Conservation (phyloP, 64 coral and sea anemone species). For the Montipora sp. region DNA sequence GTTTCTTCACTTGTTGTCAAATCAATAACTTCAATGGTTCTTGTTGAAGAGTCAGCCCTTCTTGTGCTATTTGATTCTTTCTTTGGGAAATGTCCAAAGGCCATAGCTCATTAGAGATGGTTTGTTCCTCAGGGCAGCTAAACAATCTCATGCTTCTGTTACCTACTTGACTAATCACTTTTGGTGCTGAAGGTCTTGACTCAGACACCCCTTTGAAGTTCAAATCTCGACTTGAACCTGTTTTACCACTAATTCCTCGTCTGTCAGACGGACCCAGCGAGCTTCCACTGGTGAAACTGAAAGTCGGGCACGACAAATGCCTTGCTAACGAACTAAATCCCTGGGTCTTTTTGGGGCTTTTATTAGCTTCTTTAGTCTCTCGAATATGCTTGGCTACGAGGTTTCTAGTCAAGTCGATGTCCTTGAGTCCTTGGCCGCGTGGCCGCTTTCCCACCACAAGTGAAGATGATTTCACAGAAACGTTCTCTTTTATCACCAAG, state of each 20-base stretch:
- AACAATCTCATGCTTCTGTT: not conserved
- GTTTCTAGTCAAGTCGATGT: conserved; percentile 77
- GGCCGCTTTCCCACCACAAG: conserved; percentile 75
- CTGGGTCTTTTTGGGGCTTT: conserved; percentile 46
- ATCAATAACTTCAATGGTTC: conserved; percentile 17
- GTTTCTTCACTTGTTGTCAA: not conserved
- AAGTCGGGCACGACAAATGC: conserved; percentile 54
- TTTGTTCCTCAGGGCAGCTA: conserved; percentile 2
- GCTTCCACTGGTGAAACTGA: not conserved
- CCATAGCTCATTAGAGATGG: not conserved
- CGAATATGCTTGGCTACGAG: conserved; percentile 58
- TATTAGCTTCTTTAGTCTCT: conserved; percentile 71
- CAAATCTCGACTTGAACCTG: conserved; percentile 7
- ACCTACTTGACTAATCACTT: not conserved
- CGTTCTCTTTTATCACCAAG: not conserved
- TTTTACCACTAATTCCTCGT: not conserved
- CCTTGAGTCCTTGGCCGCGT: conserved; percentile 65
- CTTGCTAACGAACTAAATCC: conserved; percentile 33
- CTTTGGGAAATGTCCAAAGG: not conserved
- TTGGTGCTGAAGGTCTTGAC: not conserved
- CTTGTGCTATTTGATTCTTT: not conserved
- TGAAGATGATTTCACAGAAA: conserved; percentile 23
- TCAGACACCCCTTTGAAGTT: not conserved
- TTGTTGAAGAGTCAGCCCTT: not conserved
- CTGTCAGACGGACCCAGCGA: not conserved